phyloP scores from a whole-genome alignment of 1,140 invertebrate species.

The Thaumetopoea pityocampa region DNA sequence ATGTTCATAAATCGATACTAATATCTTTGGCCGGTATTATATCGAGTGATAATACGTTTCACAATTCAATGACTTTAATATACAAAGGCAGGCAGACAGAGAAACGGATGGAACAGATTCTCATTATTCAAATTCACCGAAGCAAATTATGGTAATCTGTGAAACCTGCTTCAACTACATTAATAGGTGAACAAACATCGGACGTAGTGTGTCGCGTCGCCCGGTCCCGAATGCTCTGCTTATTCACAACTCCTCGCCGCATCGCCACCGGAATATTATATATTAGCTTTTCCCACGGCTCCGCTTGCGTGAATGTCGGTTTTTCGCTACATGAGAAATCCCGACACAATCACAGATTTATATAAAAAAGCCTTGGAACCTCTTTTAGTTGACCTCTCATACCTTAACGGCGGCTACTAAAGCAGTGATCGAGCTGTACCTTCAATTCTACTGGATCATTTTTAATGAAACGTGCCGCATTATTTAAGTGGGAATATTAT shows the following conservation, averaged over 20 bases:
- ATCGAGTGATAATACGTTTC: slow-evolving; percentile 30
- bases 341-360: no score
- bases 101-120: slow-evolving; percentile 54
- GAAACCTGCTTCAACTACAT: slow-evolving; percentile 72
- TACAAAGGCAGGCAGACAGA: slow-evolving; percentile 35
- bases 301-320: no score
- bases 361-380: no score
- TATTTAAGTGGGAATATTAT: no score
- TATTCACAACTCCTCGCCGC: slow-evolving; percentile 20
- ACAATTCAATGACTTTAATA: slow-evolving; percentile 47
- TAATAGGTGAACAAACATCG: slow-evolving; percentile 60
- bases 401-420: no score
- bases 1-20: slow-evolving; percentile 7
- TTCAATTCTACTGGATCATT: no score
- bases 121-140: slow-evolving; percentile 75
- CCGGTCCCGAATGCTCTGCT: slow-evolving; percentile 18
- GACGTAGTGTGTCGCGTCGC: slow-evolving; percentile 10
- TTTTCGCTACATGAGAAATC: no score
- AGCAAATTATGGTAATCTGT: slow-evolving; percentile 75
- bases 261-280: slow-evolving; percentile 1
- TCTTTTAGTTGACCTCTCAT: no score
- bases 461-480: no score
- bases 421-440: no score
- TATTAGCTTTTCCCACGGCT: no score
- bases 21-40: slow-evolving; percentile 12